Base-by-base conservation (phyloP, 2,888 invertebrate genomes). In the Cheilosia grossa region DNA sequence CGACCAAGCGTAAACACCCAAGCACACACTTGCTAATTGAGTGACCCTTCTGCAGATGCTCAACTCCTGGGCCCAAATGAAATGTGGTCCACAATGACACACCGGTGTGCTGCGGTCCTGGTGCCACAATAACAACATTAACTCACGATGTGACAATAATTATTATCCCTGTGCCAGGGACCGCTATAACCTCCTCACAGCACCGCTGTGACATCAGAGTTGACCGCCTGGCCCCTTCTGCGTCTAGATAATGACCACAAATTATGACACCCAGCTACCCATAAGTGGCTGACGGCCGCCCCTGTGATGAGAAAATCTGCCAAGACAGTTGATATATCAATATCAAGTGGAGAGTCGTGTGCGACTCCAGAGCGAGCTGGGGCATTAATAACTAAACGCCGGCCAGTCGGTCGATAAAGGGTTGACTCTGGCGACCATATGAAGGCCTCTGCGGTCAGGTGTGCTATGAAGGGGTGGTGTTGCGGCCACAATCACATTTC, bases 11-110 rank as follows among this genome's bases (percentile, higher is more conserved):
- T 85, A 85, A 85, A 81, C 85, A 81, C 81, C 75, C 75, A 81
- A 81, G 81, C 81, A 81, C 85, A 85, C 85, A 85, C 85, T 85
- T 85, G 85, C 85, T 85, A 85, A 85, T 85, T 85, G 85, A 85
- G 75, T 85, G 85, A 77, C 75, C 85, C 85, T 85, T 85, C 81
- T 81, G 67, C 85, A 85, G 63, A 81, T 77, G 72, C 75, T 81
- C 85, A 85, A 72, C 53, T 67, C 40, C 42, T 59, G 61, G 40
- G 33, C 75, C 73, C 77, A 85, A 37, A 81, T 85, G 85, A 81
- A 67, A 81, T 85, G 85, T 75, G 81, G 83, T 85, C 70, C 69
- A 75, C 75, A 81, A 72, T 85, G 75, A 67, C 61, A 80, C 44
- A 72, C 56, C 56, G 30, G 56, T 74, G 40, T 24, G 58, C 10